Conservation (phyloP, 2,113 vertebrate species). For the Anolis carolinensis region DNA sequence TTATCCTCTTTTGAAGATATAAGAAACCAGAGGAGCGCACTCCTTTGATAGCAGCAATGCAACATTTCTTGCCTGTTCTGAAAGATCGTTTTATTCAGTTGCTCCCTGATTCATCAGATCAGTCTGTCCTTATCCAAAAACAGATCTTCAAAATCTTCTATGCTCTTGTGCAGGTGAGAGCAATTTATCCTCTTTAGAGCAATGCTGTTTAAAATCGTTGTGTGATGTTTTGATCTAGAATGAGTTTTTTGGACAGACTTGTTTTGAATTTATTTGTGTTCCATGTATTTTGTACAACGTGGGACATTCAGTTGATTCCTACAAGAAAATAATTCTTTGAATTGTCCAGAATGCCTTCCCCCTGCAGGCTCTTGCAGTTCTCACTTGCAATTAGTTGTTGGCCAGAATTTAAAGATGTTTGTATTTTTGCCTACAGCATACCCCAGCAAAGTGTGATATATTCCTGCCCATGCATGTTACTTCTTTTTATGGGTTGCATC, state of each 20-base stretch:
- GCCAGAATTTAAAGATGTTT: not conserved
- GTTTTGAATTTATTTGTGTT: not conserved
- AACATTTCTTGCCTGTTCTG: slow-evolving; percentile 96
- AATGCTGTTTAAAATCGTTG: not conserved
- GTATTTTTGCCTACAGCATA: not conserved
- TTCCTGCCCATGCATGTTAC: not conserved
- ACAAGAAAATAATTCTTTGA: not conserved
- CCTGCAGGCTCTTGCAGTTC: not conserved
- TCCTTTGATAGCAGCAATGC: slow-evolving; percentile 96
- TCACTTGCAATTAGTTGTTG: not conserved
- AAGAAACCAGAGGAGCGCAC: slow-evolving; percentile 97
- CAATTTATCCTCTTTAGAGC: not conserved
- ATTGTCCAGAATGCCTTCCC: too few species aligned
- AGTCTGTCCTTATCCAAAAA: slow-evolving; percentile 98
- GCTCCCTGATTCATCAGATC: slow-evolving; percentile 89
- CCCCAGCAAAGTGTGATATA: not conserved
- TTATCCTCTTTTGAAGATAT: slow-evolving; percentile 80
- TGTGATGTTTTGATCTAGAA: not conserved
- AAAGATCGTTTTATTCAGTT: slow-evolving; percentile 97
- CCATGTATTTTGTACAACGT: not conserved
- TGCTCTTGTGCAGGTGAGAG: slow-evolving; percentile 94
- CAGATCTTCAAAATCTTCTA: slow-evolving; percentile 99
- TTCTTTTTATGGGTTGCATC: not conserved
- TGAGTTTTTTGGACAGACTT: not conserved
- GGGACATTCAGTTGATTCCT: not conserved